Evolutionary conservation across 1,140 invertebrate species (phyloP).

Genomic region (Meloidogyne floridensis): DNA sequence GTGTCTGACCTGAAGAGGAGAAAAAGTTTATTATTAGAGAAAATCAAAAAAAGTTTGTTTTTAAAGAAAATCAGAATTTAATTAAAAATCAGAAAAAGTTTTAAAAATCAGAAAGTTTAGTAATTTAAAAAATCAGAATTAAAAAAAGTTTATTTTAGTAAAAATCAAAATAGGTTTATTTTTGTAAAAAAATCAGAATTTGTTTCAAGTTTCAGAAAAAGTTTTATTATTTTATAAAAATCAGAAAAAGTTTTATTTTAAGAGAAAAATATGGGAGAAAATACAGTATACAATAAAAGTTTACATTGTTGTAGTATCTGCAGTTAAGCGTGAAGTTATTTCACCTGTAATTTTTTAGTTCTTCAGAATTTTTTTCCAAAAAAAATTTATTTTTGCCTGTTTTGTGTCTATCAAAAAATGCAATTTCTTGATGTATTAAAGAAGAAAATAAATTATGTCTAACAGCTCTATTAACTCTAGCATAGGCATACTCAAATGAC

Average conservation of each 20-base stretch:
- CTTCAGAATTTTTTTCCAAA: background rate
- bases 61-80: too few species aligned
- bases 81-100: too few species aligned
- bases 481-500: conserved; percentile 49
- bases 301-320: conserved; percentile 42
- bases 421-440: conserved; percentile 39
- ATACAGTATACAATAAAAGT: background rate
- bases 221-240: too few species aligned
- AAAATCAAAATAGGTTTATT: too few species aligned
- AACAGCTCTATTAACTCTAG: conserved; percentile 45
- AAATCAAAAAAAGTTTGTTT: background rate
- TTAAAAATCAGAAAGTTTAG: too few species aligned
- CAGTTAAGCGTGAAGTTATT: conserved; percentile 50
- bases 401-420: conserved; percentile 49
- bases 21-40: background rate
- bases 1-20: conserved; percentile 24
- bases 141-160: too few species aligned
- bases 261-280: too few species aligned
- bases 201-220: too few species aligned
- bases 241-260: too few species aligned
- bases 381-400: conserved; percentile 27
- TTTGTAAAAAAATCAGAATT: too few species aligned
- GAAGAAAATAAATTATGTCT: conserved; percentile 36
- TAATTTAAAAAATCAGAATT: background rate
- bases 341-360: conserved; percentile 39